Evolutionary conservation across 2,888 invertebrate species (phyloP), one percentile per base, ranked within the genome.

Genomic region (Mimumesa dahlbomi): DNA sequence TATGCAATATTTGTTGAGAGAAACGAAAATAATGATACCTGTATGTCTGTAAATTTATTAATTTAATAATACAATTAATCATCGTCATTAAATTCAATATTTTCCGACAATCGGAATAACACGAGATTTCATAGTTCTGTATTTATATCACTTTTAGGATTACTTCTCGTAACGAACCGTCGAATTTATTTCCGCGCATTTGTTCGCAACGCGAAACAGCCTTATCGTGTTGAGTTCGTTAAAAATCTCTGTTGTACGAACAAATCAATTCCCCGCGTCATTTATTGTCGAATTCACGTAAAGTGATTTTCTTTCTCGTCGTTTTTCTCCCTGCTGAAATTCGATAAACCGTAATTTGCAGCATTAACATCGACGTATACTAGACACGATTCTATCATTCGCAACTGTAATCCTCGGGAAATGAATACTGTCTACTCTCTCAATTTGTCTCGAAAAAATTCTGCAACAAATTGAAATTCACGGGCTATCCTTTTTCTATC

Each of bases 271-370:
- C 21, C 19, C 14, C 22, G 19, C 7, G 46, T 36, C 59, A 64
- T 59, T 9, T 45, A n/a, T 21, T 40, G 45, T 43, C 25, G 34
- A 50, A 29, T 5, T 18, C 43, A 11, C 4, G 22, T 4, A 34
- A 25, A 22, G 5, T 1, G 22, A 34, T 2, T n/a, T 45, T 40
- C 38, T 52, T 61, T 52, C 19, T 14, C 40, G 13, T 13, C 9
- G n/a, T 22, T 29, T 25, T 25, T 21, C 22, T 13, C 18, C 7
- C 40, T 52, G 65, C 49, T 52, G 58, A 56, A 66, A 69, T 58
- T 68, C 66, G 56, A 76, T 69, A 63, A 65, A 58, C 19, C 22
- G 65, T 69, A 77, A 73, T 75, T 66, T 49, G 65, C 42, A 40
- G 62, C 56, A 66, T 66, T 77, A 69, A 62, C 69, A 48, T 52